Conservation (phyloP, 2,797 vertebrate genomes). For the Oreortyx pictus region DNA sequence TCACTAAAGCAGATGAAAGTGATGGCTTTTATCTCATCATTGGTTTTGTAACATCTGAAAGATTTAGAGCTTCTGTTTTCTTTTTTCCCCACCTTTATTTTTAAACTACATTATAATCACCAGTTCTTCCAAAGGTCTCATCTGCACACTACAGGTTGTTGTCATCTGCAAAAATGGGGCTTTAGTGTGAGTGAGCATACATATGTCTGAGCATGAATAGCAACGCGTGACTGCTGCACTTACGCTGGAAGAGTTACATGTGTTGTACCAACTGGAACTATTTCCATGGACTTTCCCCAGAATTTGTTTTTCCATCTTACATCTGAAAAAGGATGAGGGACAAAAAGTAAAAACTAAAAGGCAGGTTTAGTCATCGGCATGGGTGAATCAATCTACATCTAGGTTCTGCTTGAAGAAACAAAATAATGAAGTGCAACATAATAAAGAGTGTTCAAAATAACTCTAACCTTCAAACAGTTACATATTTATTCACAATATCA, state of each 20-base stretch:
- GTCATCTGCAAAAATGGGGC: background rate
- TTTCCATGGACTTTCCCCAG: conserved; percentile 99
- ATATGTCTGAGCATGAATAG: background rate
- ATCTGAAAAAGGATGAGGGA: conserved; percentile 81
- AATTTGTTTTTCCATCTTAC: conserved; percentile 99
- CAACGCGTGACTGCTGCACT: conserved; percentile 50
- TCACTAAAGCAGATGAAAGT: background rate
- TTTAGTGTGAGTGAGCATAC: background rate
- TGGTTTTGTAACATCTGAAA: background rate
- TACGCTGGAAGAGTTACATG: conserved; percentile 91
- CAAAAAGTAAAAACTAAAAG: background rate
- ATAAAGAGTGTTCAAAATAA: background rate
- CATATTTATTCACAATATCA: background rate
- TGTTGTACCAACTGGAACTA: conserved; percentile 93
- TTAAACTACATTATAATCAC: background rate
- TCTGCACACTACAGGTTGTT: background rate
- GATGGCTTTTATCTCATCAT: background rate
- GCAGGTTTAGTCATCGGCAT: background rate
- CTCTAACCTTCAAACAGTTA: background rate
- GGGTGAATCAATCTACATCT: background rate
- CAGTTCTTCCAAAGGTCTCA: background rate
- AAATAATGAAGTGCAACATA: background rate
- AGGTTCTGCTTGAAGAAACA: background rate
- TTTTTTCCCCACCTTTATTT: fast-evolving
- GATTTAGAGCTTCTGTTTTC: background rate